These are phyloP conservation scores for Philypnodon macrostomus DNA, from an alignment of 2,797 vertebrate genomes.

Conservation along the genomic window DNA sequence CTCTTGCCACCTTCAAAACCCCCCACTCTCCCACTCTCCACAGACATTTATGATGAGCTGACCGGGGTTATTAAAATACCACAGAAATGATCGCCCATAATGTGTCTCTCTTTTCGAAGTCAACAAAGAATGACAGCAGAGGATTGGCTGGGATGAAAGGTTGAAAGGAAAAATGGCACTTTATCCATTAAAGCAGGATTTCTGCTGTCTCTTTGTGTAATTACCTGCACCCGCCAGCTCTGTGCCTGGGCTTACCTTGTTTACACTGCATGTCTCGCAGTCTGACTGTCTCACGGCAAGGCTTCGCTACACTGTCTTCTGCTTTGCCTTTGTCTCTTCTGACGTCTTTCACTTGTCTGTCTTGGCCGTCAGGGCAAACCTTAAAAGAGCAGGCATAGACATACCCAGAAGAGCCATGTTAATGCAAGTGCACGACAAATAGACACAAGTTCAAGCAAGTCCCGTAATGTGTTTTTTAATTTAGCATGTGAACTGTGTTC, in stretches of 20 bases:
- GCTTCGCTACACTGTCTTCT: constrained; percentile 66
- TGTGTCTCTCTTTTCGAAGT: constrained; percentile 60
- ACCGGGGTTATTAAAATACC: constrained; percentile 72
- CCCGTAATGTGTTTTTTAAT: constrained; percentile 41
- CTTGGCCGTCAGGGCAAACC: constrained; percentile 68
- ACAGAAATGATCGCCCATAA: constrained; percentile 65
- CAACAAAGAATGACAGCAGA: constrained; percentile 64
- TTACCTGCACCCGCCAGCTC: constrained; percentile 74
- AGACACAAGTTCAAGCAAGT: constrained; percentile 61
- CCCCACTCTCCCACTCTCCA: constrained; percentile 44
- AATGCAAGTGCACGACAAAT: constrained; percentile 55
- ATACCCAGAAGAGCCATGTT: constrained; percentile 66
- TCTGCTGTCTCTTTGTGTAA: constrained; percentile 75
- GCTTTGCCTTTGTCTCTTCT: constrained; percentile 71
- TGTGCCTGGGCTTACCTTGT: constrained; percentile 76
- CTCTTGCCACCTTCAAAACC: constrained; percentile 58
- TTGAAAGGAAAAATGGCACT: constrained; percentile 76
- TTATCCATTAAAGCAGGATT: constrained; percentile 76
- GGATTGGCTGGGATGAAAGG: constrained; percentile 71
- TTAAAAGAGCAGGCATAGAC: constrained; percentile 70
- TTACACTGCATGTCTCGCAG: constrained; percentile 71
- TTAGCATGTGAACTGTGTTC: constrained; percentile 64
- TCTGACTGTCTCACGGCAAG: constrained; percentile 65
- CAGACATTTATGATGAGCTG: constrained; percentile 62
- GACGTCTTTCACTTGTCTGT: constrained; percentile 69